phyloP scores from a whole-genome alignment of 2,888 invertebrate species.

The Meteorus cinctellus region DNA sequence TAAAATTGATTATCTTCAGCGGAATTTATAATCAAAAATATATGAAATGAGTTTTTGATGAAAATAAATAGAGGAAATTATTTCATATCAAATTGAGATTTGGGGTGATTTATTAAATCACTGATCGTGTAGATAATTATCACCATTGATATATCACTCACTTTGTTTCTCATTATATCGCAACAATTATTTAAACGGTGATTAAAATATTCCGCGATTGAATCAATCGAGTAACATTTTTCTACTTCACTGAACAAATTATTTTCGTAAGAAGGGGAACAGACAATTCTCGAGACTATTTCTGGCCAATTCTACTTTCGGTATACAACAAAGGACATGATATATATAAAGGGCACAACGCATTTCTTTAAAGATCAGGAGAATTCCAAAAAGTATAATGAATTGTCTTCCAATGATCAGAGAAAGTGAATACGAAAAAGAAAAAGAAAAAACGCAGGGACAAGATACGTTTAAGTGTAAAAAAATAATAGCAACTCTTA shows the following conservation, averaged over 20 bases:
- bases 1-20: neutral
- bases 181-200: neutral
- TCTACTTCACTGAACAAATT: neutral
- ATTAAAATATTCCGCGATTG: neutral
- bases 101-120: too few species aligned
- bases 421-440: neutral
- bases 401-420: neutral
- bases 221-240: neutral
- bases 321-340: neutral
- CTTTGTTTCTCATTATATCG: neutral
- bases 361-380: neutral
- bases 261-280: neutral
- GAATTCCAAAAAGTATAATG: neutral
- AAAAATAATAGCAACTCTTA: neutral
- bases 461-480: neutral
- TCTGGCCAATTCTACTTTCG: conserved; percentile 16
- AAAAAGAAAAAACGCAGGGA: neutral
- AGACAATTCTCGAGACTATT: neutral
- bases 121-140: too few species aligned
- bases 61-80: neutral
- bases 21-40: neutral
- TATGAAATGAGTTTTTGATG: neutral
- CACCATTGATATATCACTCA: too few species aligned
- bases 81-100: neutral
- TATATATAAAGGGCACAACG: neutral